Conservation (phyloP, 2,888 invertebrate genomes). For the Drosophila ezoana region DNA sequence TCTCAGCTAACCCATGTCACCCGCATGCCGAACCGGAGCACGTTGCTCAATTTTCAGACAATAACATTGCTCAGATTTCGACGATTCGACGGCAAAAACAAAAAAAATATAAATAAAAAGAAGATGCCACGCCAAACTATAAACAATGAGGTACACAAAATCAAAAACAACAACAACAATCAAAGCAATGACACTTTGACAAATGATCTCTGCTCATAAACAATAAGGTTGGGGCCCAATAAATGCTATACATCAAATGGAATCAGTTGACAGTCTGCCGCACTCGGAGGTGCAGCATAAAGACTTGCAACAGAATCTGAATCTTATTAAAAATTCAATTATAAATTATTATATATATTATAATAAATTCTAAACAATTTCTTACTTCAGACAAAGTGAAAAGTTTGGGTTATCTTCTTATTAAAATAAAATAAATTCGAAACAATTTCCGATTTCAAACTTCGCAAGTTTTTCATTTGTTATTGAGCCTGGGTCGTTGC, state of each 20-base stretch:
- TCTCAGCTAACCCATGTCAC: conserved; percentile 66
- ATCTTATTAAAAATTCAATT: too few relatives aligned
- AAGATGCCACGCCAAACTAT: conserved; percentile 64
- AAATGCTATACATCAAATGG: conserved; percentile 48
- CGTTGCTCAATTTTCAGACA: conserved; percentile 74
- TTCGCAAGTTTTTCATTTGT: too few relatives aligned
- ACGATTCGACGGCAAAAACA: conserved; percentile 34
- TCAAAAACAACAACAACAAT: conserved; percentile 20
- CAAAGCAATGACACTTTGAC: conserved; percentile 65
- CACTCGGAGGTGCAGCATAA: conserved; percentile 30
- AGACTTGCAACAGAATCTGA: conserved; percentile 2
- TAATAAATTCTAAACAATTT: neutral
- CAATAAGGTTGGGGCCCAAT: conserved; percentile 7
- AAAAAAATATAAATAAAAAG: conserved; percentile 26
- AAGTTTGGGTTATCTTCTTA: too few relatives aligned
- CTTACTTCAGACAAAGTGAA: too few relatives aligned
- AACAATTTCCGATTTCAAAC: too few relatives aligned
- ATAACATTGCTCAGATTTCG: conserved; percentile 69
- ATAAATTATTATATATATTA: too few relatives aligned
- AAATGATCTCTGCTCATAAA: too few relatives aligned
- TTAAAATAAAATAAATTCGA: neutral
- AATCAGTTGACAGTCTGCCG: conserved; percentile 42
- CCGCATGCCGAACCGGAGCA: conserved; percentile 58
- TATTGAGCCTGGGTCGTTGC: too few relatives aligned
- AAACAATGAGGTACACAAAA: conserved; percentile 40